Percentiles rank a stretch among this genome's conserved stretches.
Evolutionary conservation across 2,797 vertebrate genomes (phyloP).

Genomic region (Dendrocincla tyrannina): DNA sequence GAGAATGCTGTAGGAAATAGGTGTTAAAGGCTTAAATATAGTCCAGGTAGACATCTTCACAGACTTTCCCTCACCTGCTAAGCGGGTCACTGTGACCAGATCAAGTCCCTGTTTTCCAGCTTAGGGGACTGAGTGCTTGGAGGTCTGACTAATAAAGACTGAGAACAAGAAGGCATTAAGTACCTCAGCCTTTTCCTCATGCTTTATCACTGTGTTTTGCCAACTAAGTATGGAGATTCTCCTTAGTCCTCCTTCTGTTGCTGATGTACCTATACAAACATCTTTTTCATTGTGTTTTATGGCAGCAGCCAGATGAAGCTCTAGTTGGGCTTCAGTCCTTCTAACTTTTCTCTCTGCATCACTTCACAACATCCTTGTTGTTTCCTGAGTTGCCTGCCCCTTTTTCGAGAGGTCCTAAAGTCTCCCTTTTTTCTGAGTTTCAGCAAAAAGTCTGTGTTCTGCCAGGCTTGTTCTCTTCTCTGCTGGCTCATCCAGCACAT

Average conservation of each 20-base stretch:
- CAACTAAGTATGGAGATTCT: background rate
- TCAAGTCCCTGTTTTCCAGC: background rate
- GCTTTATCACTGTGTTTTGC: background rate
- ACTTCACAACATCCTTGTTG: background rate
- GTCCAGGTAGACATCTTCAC: background rate
- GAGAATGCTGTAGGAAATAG: too few relatives aligned
- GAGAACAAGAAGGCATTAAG: background rate
- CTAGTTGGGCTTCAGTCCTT: background rate
- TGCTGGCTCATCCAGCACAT: rapidly evolving
- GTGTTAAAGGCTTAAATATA: background rate
- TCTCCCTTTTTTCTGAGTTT: background rate
- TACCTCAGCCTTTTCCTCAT: background rate
- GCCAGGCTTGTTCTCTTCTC: background rate
- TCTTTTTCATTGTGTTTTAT: background rate
- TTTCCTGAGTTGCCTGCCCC: background rate
- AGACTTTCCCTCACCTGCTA: background rate
- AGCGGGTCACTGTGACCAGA: background rate
- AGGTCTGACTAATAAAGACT: background rate
- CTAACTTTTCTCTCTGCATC: background rate
- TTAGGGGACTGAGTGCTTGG: background rate
- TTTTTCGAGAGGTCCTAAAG: background rate
- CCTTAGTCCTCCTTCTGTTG: background rate
- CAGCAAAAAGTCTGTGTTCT: background rate
- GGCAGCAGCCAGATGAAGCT: background rate
- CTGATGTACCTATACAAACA: background rate